These are phyloP conservation scores for Stenurella melanura DNA, from an alignment of 2,888 invertebrate genomes.

Conservation along the genomic window DNA sequence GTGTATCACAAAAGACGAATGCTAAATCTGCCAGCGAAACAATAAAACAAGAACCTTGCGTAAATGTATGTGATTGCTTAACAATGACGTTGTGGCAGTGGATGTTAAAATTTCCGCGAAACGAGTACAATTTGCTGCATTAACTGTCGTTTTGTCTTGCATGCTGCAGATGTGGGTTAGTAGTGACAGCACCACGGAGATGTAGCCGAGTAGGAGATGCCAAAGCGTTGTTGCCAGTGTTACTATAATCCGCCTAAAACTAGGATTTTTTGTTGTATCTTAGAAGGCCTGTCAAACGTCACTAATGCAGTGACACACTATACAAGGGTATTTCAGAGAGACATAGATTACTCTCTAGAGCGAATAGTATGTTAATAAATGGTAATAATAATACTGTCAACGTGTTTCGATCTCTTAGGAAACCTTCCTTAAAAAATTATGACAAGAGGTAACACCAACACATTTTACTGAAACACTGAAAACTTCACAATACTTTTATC, in stretches of 20 bases:
- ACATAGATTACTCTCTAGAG: too few species aligned
- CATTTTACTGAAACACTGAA: too few species aligned
- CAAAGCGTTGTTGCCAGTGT: conserved; percentile 13
- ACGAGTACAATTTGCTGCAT: conserved; percentile 29
- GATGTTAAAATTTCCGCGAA: conserved; percentile 20
- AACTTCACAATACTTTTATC: too few species aligned
- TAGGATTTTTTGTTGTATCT: background rate
- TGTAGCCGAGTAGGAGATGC: conserved; percentile 26
- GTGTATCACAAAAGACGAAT: conserved; percentile 21
- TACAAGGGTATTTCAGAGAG: too few species aligned
- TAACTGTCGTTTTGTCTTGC: conserved; percentile 18
- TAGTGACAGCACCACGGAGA: conserved; percentile 39
- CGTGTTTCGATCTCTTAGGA: too few species aligned
- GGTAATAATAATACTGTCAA: too few species aligned
- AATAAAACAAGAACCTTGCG: conserved; percentile 7
- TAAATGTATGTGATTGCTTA: background rate
- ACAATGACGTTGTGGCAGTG: conserved; percentile 5
- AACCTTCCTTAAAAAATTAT: too few species aligned
- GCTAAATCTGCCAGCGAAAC: background rate
- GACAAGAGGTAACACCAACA: too few species aligned
- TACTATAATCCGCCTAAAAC: background rate
- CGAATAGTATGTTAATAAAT: too few species aligned
- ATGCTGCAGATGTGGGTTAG: conserved; percentile 42
- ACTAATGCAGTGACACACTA: too few species aligned
- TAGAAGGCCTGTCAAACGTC: too few species aligned